These are phyloP conservation scores for Pterostichus madidus DNA, from an alignment of 2,888 invertebrate species.

Conservation along the genomic window DNA sequence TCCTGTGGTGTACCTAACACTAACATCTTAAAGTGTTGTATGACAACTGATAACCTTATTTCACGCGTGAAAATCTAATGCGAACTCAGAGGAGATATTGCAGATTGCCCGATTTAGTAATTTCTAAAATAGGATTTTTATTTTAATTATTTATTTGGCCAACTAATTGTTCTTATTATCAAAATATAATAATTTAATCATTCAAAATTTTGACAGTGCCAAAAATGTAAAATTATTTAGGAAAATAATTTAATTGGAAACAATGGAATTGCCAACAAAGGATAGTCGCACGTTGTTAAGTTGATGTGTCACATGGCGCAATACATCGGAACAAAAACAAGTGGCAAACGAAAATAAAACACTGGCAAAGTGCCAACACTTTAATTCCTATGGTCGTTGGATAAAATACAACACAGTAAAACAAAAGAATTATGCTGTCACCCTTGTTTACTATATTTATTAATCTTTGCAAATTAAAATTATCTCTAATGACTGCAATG, in stretches of 20 bases:
- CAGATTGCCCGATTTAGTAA: too few species aligned
- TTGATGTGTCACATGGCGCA: conserved; percentile 13
- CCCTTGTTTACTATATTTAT: too few species aligned
- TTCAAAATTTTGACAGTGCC: background rate
- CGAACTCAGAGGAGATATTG: too few species aligned
- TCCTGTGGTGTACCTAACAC: too few species aligned
- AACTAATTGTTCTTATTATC: background rate
- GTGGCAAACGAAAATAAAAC: conserved; percentile 48
- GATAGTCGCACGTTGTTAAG: conserved; percentile 8
- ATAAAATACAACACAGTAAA: background rate
- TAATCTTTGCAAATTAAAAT: too few species aligned
- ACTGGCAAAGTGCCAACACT: conserved; percentile 21
- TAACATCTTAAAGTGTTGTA: too few species aligned
- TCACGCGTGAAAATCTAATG: too few species aligned
- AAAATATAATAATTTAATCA: background rate
- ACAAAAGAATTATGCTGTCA: conserved; percentile 4
- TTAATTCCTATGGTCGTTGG: conserved; percentile 11
- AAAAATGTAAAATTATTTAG: background rate
- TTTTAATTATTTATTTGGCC: too few species aligned
- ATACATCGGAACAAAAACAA: conserved; percentile 47
- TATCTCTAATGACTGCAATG: too few species aligned
- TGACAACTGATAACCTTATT: too few species aligned
- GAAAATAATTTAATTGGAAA: conserved; percentile 12
- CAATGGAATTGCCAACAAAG: conserved; percentile 34
- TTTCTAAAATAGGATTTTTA: too few species aligned